Base-by-base conservation (phyloP, 2,113 vertebrate genomes). In the Dipodomys spectabilis region DNA sequence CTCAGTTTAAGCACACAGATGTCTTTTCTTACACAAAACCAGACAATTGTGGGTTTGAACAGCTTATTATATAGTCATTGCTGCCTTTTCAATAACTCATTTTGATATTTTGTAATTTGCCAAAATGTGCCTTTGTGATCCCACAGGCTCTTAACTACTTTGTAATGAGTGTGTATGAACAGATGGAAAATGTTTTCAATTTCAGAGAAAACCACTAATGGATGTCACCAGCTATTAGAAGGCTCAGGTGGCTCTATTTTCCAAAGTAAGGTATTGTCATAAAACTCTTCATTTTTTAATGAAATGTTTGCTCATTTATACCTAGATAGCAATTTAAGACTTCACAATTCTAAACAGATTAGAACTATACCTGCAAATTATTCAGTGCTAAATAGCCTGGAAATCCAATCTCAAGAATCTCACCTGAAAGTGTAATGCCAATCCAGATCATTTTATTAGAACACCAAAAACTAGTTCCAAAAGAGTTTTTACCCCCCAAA, bases 151-250 rank as follows among this genome's bases (percentile, higher is more conserved):
- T 97, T 98, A 98, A 98, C 94, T 98, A 97, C 97, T 98, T 98
- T 97, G 97, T 98, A 98, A 98, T 98, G 97, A 98, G 96, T 84
- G 94, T 96, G 83, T 94, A 94, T 96, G 98, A 98, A 98, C 98
- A 98, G 98, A 98, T 98, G 98, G 98, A 98, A 98, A 98, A 98
- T 97, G 97, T 97, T 98, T 98, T 97, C 97, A 97, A 86, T 98
- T 98, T 98, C 96, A 95, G 97, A 96, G 95, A 97, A 97, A 98
- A 97, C 79, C 95, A 92, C 97, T 98, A 98, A 98, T 98, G 97
- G 96, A 97, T 98, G 98, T 98, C 97, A 97, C 97, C 96, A 98
- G 97, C 98, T 97, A 98, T 98, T 98, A 98, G 95, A 95, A 97
- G 97, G 92, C 98, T 98, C 97, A 98, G 97, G 97, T 98, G 96